Evolutionary conservation across 2,797 vertebrate genomes (phyloP), one percentile per base, ranked within the genome.

Genomic region (Alca torda): DNA sequence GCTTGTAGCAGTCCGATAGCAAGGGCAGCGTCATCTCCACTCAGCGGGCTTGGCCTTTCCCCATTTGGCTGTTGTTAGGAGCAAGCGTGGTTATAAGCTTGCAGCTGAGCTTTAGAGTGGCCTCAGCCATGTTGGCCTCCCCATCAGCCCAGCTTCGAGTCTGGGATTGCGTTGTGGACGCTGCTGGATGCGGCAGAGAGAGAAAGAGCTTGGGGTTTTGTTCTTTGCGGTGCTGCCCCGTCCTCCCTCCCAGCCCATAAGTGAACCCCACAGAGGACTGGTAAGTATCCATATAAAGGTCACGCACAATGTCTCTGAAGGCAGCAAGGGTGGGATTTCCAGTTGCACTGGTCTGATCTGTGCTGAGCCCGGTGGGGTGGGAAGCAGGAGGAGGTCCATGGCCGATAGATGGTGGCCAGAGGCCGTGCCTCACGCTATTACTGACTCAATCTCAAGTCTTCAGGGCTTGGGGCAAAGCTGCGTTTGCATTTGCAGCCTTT

Each of bases 401-500:
- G 61, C 51, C 68, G 43, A 50, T 4, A n/a, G 51, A 9, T 16
- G 48, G 60, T 50, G 43, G 53, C 48, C 65, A 25, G 11, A 37
- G 57, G 19, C 43, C 19, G 51, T 72, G 83, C 63, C 50, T 85
- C 63, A 35, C 0, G 0, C n/a, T 65, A 31, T 45, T 33, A 9
- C 48, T 67, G 56, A 8, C 64, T 76, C 59, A 41, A 19, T 35
- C 46, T 69, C n/a, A 23, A 9, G 46, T 23, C 68, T 84, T 16
- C 68, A 86, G 56, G 43, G 45, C 35, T 37, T 59, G 33, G 23
- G 56, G 16, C n/a, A 80, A 77, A 83, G 60, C 77, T 84, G 25
- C 0, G 1, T 25, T 73, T 0, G 0, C 2, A 2, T 65, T 50
- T 48, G 9, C 25, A 35, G 64, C 75, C 37, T 72, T 67, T 67